Conservation (phyloP, 2,113 vertebrate genomes). For the Mesembrinibis cayennensis region DNA sequence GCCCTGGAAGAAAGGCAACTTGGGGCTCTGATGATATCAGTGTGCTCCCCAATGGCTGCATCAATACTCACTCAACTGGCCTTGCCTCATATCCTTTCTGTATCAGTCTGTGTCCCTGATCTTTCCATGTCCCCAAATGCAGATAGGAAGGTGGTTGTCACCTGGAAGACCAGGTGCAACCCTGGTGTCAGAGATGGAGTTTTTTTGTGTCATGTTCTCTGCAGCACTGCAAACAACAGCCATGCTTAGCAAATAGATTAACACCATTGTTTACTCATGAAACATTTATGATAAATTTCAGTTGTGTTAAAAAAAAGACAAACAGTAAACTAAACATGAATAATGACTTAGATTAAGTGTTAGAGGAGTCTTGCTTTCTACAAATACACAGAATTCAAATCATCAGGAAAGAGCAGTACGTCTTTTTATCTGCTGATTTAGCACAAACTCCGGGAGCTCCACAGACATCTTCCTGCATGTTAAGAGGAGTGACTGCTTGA, state of each 20-base stretch:
- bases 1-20: background rate
- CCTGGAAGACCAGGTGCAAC: no score
- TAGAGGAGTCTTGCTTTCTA: background rate
- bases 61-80: background rate
- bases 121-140: background rate
- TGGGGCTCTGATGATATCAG: background rate
- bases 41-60: background rate
- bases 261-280: conserved; percentile 23
- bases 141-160: background rate
- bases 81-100: background rate
- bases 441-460: background rate
- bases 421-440: background rate
- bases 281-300: conserved; percentile 36
- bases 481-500: background rate
- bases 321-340: conserved; percentile 10
- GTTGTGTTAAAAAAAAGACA: background rate
- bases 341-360: background rate
- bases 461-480: background rate
- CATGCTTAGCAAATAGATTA: conserved; percentile 10
- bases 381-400: background rate
- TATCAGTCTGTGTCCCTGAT: no score
- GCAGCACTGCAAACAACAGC: background rate
- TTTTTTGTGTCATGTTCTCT: background rate
- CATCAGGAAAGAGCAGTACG: background rate
- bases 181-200: background rate